A percentile compares a stretch with the other conserved stretches of the same genome.
These are phyloP conservation scores for Laticauda laticaudata DNA, from an alignment of 2,113 vertebrate species.

Conservation along the genomic window DNA sequence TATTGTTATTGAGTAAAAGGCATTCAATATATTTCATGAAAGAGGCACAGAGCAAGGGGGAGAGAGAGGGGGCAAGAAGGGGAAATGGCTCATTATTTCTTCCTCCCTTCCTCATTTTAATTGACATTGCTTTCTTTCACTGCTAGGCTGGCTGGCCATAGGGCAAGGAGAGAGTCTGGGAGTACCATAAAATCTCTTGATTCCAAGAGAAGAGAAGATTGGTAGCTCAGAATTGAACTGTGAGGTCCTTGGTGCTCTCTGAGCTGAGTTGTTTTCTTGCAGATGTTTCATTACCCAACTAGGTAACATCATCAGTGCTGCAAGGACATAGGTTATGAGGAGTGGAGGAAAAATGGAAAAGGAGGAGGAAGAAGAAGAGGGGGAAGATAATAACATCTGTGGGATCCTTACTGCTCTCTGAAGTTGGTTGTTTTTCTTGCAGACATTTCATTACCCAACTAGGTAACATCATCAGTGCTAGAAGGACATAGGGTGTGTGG, in stretches of 20 bases:
- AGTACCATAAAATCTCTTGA: constrained; percentile 1
- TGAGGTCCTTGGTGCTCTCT: neutral
- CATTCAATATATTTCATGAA: constrained; percentile 44
- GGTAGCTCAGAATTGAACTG: neutral
- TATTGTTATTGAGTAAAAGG: constrained; percentile 64
- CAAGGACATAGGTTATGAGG: no score
- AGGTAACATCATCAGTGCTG: no score
- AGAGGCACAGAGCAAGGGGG: constrained; percentile 36
- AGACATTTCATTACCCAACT: no score
- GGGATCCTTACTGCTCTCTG: no score
- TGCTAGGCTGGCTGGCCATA: neutral
- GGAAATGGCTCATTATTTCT: constrained; percentile 26
- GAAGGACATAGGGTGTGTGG: no score
- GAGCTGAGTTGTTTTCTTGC: neutral
- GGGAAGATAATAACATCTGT: no score
- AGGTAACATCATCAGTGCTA: no score
- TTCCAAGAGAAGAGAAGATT: neutral
- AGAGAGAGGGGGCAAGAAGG: constrained; percentile 13
- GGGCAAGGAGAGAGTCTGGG: constrained; percentile 28
- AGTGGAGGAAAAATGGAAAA: no score
- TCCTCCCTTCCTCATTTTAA: constrained; percentile 47
- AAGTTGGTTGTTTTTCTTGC: no score
- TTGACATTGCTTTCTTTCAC: constrained; percentile 48
- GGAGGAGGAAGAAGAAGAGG: no score
- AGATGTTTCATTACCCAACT: neutral